Percentiles rank a stretch among this genome's conserved stretches.
Conservation (phyloP, 2,797 vertebrate genomes). For the Nannoperca obscura region DNA sequence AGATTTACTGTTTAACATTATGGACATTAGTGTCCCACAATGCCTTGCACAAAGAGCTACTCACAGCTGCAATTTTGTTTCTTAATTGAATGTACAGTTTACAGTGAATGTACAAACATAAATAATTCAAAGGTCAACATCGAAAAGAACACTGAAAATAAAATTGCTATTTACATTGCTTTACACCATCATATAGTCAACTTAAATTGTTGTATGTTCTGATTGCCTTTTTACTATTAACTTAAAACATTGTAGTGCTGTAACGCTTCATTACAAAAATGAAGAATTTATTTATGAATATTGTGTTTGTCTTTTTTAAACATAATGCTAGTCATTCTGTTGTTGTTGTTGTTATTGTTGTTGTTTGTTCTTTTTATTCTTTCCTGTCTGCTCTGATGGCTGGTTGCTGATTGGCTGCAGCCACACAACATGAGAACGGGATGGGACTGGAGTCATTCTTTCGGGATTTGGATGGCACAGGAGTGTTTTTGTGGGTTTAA, state of each 20-base stretch:
- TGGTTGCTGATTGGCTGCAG: too few relatives aligned
- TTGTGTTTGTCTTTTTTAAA: too few relatives aligned
- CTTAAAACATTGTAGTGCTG: neutral
- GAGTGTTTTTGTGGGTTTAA: too few relatives aligned
- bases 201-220: neutral
- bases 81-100: neutral
- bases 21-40: neutral
- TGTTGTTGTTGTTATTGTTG: too few relatives aligned
- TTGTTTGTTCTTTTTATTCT: too few relatives aligned
- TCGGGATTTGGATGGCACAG: too few relatives aligned
- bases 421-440: too few relatives aligned
- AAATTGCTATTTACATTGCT: neutral
- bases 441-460: too few relatives aligned
- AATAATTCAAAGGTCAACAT: neutral
- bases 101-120: neutral
- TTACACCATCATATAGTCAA: neutral
- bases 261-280: neutral
- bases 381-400: too few relatives aligned
- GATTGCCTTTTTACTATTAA: neutral
- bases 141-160: neutral
- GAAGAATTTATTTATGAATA: neutral
- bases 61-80: neutral
- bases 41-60: neutral
- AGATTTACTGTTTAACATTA: neutral
- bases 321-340: too few relatives aligned